Evolutionary conservation across 2,888 invertebrate species (phyloP).

Genomic region (Macaria notata): DNA sequence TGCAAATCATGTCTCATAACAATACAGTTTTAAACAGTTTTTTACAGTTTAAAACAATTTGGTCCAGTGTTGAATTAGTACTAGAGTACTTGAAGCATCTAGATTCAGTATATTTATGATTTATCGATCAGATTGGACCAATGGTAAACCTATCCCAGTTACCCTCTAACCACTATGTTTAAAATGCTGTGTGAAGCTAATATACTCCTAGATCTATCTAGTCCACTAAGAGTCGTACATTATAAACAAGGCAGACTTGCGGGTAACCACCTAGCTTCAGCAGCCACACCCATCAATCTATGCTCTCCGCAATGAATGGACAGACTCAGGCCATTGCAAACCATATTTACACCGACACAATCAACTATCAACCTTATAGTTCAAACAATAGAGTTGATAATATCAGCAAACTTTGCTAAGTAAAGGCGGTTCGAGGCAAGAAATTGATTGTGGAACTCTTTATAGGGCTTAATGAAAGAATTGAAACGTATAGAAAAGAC

Average conservation of each 20-base stretch:
- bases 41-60: no score
- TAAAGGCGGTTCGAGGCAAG: conserved; percentile 54
- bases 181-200: not conserved
- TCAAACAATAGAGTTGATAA: conserved; percentile 31
- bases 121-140: no score
- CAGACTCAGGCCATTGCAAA: conserved; percentile 58
- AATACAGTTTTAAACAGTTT: no score
- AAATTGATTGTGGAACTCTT: conserved; percentile 77
- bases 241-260: conserved; percentile 51
- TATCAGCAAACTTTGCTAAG: conserved; percentile 36
- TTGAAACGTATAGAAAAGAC: conserved; percentile 70
- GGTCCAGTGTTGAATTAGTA: no score
- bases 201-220: not conserved
- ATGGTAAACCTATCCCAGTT: no score
- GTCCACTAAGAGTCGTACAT: conserved; percentile 38
- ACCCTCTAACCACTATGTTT: no score
- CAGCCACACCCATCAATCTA: conserved; percentile 75
- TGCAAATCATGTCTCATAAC: no score
- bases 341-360: conserved; percentile 26
- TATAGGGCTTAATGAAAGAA: conserved; percentile 78
- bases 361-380: conserved; percentile 38
- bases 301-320: conserved; percentile 77
- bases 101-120: no score
- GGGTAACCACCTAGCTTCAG: conserved; percentile 66
- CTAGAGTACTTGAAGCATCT: no score